Evolutionary conservation across 2,888 invertebrate species (phyloP).

Genomic region (Pyrocoelia pectoralis): DNA sequence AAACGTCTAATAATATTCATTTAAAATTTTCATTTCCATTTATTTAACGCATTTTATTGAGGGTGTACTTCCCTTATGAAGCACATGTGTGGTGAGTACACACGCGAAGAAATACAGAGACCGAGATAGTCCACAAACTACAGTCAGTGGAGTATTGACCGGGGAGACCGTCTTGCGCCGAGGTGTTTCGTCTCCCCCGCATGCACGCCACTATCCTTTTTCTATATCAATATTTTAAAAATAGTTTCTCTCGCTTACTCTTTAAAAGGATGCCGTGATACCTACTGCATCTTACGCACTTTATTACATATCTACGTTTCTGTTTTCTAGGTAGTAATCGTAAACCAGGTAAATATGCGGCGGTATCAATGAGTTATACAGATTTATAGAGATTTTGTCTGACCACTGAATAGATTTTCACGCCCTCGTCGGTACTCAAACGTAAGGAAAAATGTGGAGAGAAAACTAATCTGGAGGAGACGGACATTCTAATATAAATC

Average conservation of each 20-base stretch:
- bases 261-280: conserved; percentile 29
- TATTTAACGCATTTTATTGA: conserved; percentile 29
- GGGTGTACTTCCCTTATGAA: conserved; percentile 33
- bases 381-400: conserved; percentile 15
- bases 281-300: conserved; percentile 35
- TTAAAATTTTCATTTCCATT: conserved; percentile 17
- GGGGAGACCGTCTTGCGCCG: conserved; percentile 43
- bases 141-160: conserved; percentile 44
- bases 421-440: too few species aligned
- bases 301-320: conserved; percentile 35
- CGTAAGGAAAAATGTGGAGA: too few species aligned
- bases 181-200: conserved; percentile 39
- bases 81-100: conserved; percentile 38
- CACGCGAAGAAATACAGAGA: conserved; percentile 40
- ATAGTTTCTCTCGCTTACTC: conserved; percentile 11
- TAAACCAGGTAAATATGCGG: conserved; percentile 32
- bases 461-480: too few species aligned
- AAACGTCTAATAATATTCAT: conserved; percentile 8
- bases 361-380: conserved; percentile 22
- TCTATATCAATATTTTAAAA: not conserved
- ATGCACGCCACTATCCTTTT: conserved; percentile 23
- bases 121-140: conserved; percentile 32
- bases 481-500: too few species aligned
- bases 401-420: not conserved
- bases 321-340: conserved; percentile 34